Conservation (phyloP, 2,113 vertebrate species). For the Strix aluco region DNA sequence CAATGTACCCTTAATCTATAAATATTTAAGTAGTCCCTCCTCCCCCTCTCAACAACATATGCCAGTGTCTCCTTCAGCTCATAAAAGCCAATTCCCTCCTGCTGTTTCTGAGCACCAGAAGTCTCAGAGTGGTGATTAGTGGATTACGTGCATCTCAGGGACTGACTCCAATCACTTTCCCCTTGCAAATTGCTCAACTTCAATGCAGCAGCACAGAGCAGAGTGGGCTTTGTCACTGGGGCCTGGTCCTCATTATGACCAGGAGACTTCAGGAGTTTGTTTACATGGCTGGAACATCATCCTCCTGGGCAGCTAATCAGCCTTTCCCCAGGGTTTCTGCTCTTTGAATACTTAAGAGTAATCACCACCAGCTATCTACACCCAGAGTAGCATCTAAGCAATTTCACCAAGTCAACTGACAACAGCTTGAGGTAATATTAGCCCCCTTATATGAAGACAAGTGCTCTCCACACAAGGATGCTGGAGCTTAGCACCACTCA, state of each 20-base stretch:
- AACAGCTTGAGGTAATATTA: slow-evolving; percentile 82
- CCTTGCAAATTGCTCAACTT: slow-evolving; percentile 73
- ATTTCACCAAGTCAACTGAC: slow-evolving; percentile 78
- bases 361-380: slow-evolving; percentile 77
- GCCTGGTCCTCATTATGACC: slow-evolving; percentile 70
- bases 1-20: slow-evolving; percentile 44
- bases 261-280: slow-evolving; percentile 70
- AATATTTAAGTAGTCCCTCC: slow-evolving; percentile 67
- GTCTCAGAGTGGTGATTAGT: slow-evolving; percentile 74
- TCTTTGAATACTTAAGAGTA: slow-evolving; percentile 76
- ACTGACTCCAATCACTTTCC: slow-evolving; percentile 77
- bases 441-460: slow-evolving; percentile 73
- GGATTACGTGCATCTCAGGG: slow-evolving; percentile 73
- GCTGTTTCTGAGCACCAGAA: slow-evolving; percentile 54
- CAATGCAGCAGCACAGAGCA: slow-evolving; percentile 72
- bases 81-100: slow-evolving; percentile 65
- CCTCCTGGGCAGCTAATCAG: slow-evolving; percentile 72
- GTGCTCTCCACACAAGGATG: slow-evolving; percentile 75
- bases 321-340: slow-evolving; percentile 73
- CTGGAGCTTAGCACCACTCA: slow-evolving; percentile 72
- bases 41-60: slow-evolving; percentile 55
- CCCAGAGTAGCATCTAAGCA: slow-evolving; percentile 72
- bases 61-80: slow-evolving; percentile 62
- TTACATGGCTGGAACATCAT: slow-evolving; percentile 64
- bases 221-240: slow-evolving; percentile 42